Conservation (phyloP, 2,113 vertebrate species). For the Xiphorhynchus elegans region DNA sequence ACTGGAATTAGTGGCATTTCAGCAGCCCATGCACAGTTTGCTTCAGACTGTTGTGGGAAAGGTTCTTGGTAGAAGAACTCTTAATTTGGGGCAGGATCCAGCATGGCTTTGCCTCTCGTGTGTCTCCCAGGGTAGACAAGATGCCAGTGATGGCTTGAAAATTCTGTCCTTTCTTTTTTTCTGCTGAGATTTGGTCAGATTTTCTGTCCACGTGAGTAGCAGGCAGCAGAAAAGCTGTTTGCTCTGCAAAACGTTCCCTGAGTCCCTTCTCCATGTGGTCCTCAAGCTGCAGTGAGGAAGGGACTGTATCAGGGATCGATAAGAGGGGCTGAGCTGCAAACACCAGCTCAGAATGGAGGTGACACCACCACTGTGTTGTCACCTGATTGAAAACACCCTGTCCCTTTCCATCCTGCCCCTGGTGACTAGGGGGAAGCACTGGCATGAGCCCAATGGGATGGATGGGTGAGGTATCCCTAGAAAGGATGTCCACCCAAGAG, state of each 20-base stretch:
- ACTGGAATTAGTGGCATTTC: background rate
- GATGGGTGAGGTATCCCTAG: slow-evolving; percentile 40
- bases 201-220: background rate
- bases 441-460: background rate
- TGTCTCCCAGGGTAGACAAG: fast-evolving
- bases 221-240: background rate
- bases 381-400: slow-evolving; percentile 46
- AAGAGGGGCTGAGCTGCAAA: background rate
- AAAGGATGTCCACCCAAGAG: slow-evolving; percentile 34
- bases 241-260: background rate
- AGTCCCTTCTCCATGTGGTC: background rate
- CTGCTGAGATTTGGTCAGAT: background rate
- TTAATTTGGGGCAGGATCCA: background rate
- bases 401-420: background rate
- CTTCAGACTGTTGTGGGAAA: background rate
- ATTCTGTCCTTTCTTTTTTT: background rate
- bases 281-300: background rate
- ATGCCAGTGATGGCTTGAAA: background rate
- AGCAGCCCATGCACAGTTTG: background rate
- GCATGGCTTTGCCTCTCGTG: fast-evolving
- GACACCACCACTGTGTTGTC: background rate
- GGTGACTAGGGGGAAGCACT: background rate
- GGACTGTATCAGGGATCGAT: background rate
- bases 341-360: background rate
- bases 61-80: background rate